Evolutionary conservation across 1,140 invertebrate species (phyloP), one percentile per base, ranked within the genome.

Genomic region (Cotesia chilonis): DNA sequence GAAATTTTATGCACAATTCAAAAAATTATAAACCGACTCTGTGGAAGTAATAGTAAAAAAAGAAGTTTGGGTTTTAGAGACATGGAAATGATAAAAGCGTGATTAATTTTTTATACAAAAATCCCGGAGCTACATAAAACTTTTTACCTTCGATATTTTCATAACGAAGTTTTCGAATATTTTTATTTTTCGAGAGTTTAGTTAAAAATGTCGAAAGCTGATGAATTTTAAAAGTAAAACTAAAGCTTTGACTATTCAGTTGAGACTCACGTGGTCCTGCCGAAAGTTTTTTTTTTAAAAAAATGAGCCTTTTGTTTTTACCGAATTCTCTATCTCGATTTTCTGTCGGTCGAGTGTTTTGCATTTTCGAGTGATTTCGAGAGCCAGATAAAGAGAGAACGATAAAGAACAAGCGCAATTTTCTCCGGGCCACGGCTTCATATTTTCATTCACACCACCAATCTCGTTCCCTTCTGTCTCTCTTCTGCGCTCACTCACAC

Each of bases 351-450:
- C 66, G 63, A 60, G 54, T 64, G 66, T 74, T 76, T 76, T 71
- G 71, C 70, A 76, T 76, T 76, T 76, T 76, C 75, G 61, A 70
- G 47, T 72, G 55, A 76, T 76, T 76, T 70, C 61, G 59, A 64
- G 73, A 70, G 70, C 60, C 61, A 72, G 70, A 70, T 14, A 4
- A 41, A 47, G 41, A 72, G 70, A 72, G 35, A 10, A 41, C 51
- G 64, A 28, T 28, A 28, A 28, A 68, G 66, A 70, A 71, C 75
- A 70, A 74, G 73, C 59, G 68, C 73, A 74, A 76, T 74, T 74
- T 76, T 73, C 75, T 71, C 70, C 57, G 52, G 70, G 47, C 68
- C 55, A 66, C 70, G 60, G 17, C 60, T 72, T 72, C 61, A 69
- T 72, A 75, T 70, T 70, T 75, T 72, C 71, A 72, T 75, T 69